Evolutionary conservation across 2,797 vertebrate species (phyloP).

Genomic region (Mus caroli): DNA sequence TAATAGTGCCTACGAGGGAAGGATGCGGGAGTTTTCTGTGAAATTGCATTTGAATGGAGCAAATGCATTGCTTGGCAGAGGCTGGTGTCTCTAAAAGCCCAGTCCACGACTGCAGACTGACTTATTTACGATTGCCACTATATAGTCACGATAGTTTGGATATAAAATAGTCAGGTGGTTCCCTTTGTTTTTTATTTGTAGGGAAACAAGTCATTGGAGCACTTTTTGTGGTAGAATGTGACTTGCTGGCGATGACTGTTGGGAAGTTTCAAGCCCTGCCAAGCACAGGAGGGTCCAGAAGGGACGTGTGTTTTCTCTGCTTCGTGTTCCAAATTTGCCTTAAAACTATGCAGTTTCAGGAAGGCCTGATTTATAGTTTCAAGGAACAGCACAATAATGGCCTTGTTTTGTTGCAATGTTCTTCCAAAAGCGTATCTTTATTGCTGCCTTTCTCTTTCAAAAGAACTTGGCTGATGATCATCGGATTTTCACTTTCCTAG

Average conservation of each 20-base stretch:
- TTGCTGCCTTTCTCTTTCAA: slow-evolving; percentile 57
- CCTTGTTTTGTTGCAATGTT: slow-evolving; percentile 71
- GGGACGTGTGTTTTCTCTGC: slow-evolving; percentile 85
- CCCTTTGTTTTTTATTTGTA: slow-evolving; percentile 79
- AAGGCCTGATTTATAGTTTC: slow-evolving; percentile 83
- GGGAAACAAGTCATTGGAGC: slow-evolving; percentile 81
- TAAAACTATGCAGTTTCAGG: slow-evolving; percentile 82
- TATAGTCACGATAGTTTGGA: slow-evolving; percentile 59
- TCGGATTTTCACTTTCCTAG: slow-evolving; percentile 48
- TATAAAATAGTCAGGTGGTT: slow-evolving; percentile 71
- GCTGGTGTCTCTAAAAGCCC: slow-evolving; percentile 67
- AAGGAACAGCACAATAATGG: slow-evolving; percentile 77
- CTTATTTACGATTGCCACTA: slow-evolving; percentile 75
- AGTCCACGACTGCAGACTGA: slow-evolving; percentile 27
- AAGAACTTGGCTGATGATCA: slow-evolving; percentile 73
- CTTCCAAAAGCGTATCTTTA: slow-evolving; percentile 63
- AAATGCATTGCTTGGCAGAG: slow-evolving; percentile 56
- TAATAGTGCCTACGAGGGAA: slow-evolving; percentile 45
- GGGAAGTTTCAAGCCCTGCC: slow-evolving; percentile 73
- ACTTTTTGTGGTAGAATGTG: slow-evolving; percentile 71
- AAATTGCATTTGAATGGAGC: slow-evolving; percentile 64
- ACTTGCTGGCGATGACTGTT: slow-evolving; percentile 75
- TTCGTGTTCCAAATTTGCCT: slow-evolving; percentile 83
- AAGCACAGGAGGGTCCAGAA: slow-evolving; percentile 75
- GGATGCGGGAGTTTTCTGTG: slow-evolving; percentile 62